These are phyloP conservation scores for Pelodiscus sinensis DNA, from an alignment of 2,113 vertebrate species.

Conservation along the genomic window DNA sequence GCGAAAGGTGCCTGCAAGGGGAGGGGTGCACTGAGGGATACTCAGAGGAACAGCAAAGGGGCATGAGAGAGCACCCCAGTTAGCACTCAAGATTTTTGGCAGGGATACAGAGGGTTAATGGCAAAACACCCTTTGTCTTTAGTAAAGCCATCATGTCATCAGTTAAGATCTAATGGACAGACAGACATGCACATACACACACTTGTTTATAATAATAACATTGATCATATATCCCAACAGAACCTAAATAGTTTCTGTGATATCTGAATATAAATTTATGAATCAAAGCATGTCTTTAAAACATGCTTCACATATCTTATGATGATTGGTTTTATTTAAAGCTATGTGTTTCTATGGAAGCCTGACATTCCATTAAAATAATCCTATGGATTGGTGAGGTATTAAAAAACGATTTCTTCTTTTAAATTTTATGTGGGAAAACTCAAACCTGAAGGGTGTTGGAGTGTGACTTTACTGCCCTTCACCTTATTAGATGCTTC, in stretches of 20 bases:
- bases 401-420: conserved; percentile 26
- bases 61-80: no score
- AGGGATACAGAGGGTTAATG: accelerated
- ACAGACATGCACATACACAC: neutral
- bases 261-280: neutral
- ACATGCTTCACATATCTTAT: conserved; percentile 24
- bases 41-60: no score
- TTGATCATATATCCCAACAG: conserved; percentile 32
- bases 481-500: neutral
- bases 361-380: conserved; percentile 35
- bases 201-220: neutral
- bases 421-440: conserved; percentile 5
- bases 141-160: accelerated
- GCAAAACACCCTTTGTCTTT: neutral
- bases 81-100: no score
- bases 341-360: conserved; percentile 29
- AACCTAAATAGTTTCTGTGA: conserved; percentile 43
- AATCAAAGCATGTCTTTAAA: conserved; percentile 42
- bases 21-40: no score
- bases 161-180: neutral
- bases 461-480: neutral
- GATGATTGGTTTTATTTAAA: conserved; percentile 26
- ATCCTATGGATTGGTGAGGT: conserved; percentile 6
- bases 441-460: neutral
- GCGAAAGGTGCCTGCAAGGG: no score